Evolutionary conservation across 1,140 invertebrate genomes (phyloP), one percentile per base, ranked within the genome.

Genomic region (Rhynchophorus ferrugineus): DNA sequence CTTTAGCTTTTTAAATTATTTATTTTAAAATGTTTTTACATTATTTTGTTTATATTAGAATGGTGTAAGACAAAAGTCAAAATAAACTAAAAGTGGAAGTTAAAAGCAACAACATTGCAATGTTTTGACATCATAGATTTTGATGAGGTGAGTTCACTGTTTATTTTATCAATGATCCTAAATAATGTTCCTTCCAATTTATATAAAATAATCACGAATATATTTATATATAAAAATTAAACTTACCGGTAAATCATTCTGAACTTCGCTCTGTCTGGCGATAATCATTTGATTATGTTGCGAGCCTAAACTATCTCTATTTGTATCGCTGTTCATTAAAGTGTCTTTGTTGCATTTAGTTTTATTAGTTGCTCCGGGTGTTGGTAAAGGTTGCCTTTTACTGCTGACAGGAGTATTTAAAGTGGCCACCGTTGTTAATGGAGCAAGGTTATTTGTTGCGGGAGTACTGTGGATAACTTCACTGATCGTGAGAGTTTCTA

Each of bases 181-280:
- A n/a, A n/a, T n/a, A n/a, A n/a, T n/a, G n/a, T n/a, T n/a, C n/a
- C n/a, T n/a, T n/a, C n/a, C n/a, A n/a, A n/a, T n/a, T n/a, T n/a
- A n/a, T n/a, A n/a, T n/a, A n/a, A n/a, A n/a, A n/a, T n/a, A n/a
- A n/a, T n/a, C n/a, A n/a, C n/a, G n/a, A n/a, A n/a, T n/a, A n/a
- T n/a, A n/a, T n/a, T n/a, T n/a, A n/a, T n/a, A n/a, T n/a, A n/a
- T n/a, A n/a, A n/a, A n/a, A n/a, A n/a, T n/a, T n/a, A n/a, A n/a
- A 62, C 60, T 62, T 33, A 62, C 60, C 56, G 52, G 48, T 21
- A 58, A 43, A 41, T 59, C 60, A 22, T 45, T 61, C 24, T 60
- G 56, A 17, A 60, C 44, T 22, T 59, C 49, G 44, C 51, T 52
- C n/a, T 53, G 41, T 8, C 11, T 41, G 36, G 34, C 46, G 11